These are phyloP conservation scores for Sardina pilchardus DNA, from an alignment of 2,113 vertebrate species.

Conservation along the genomic window DNA sequence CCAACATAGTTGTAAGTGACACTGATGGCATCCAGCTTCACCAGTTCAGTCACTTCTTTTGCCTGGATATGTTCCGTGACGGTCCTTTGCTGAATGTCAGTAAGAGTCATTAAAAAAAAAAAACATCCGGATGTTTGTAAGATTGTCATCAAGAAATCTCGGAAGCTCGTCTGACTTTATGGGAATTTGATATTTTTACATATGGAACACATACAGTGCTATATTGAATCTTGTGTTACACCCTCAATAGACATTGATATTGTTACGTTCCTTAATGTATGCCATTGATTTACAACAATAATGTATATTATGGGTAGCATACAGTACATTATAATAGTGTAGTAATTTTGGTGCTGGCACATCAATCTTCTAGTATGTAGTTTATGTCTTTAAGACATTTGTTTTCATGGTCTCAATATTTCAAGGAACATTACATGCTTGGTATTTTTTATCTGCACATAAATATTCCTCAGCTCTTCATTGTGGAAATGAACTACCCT, in stretches of 20 bases:
- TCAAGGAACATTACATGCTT: not conserved
- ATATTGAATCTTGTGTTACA: not conserved
- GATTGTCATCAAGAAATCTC: not conserved
- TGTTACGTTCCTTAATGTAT: too few relatives aligned
- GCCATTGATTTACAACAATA: too few relatives aligned
- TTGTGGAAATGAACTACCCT: not conserved
- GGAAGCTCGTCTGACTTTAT: not conserved
- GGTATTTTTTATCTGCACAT: not conserved
- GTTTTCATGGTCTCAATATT: not conserved
- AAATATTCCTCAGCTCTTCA: not conserved
- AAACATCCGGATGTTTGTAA: not conserved
- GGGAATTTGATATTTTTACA: not conserved
- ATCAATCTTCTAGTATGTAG: not conserved
- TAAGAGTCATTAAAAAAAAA: too few relatives aligned
- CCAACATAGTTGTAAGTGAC: constrained; percentile 79
- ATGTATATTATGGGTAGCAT: too few relatives aligned
- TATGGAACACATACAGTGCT: not conserved
- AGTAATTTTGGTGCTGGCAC: not conserved
- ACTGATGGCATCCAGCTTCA: constrained; percentile 23
- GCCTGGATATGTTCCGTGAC: not conserved
- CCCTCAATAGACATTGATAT: too few relatives aligned
- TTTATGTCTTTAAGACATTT: not conserved
- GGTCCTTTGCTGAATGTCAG: not conserved
- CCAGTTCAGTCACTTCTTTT: constrained; percentile 24
- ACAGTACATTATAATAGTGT: not conserved